Base-by-base conservation (phyloP, 2,797 vertebrate genomes). In the Bufotes viridis region DNA sequence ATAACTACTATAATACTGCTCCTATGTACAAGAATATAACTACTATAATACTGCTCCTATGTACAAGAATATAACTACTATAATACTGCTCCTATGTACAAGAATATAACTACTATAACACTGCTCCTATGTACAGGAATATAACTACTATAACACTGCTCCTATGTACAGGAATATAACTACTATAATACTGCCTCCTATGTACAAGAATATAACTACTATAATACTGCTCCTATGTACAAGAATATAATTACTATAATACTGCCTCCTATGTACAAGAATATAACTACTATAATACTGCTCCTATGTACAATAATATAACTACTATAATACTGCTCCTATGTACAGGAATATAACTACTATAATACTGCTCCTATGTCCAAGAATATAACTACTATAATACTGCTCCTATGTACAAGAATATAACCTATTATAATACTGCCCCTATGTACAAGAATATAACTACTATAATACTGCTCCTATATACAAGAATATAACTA, bases 201-300 rank as follows among this genome's bases (percentile, higher is more conserved):
- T 75, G 18, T 75, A 75, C 72, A 75, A 51, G 72, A 75, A 75
- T 75, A 75, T 75, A 75, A 75, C 72, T 75, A 75, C 34, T 75
- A 75, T 75, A 75, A 75, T 51, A 75, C 72, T 51, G 34, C 72
- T 6, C 72, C 72, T 74, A 74, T 74, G 17, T 74, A 74, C 34
- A 74, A 22, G 72, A 74, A 74, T 74, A 74, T 49, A 74, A 74
- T 34, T 74, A 74, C 42, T 74, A 74, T 49, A 74, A 74, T 74
- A 74, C 72, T 74, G 72, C 72, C 72, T 11, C 72, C 72, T 75
- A 75, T 75, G 9, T 75, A 75, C 34, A 75, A 51, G 72, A 75
- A 75, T 75, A 75, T 75, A 75, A 75, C 72, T 75, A 51, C 72
- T 75, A 75, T 75, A 75, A 75, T 75, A 75, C 72, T 75, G 42